These are phyloP conservation scores for Tiliacea aurago DNA, from an alignment of 2,888 invertebrate genomes.

Conservation along the genomic window DNA sequence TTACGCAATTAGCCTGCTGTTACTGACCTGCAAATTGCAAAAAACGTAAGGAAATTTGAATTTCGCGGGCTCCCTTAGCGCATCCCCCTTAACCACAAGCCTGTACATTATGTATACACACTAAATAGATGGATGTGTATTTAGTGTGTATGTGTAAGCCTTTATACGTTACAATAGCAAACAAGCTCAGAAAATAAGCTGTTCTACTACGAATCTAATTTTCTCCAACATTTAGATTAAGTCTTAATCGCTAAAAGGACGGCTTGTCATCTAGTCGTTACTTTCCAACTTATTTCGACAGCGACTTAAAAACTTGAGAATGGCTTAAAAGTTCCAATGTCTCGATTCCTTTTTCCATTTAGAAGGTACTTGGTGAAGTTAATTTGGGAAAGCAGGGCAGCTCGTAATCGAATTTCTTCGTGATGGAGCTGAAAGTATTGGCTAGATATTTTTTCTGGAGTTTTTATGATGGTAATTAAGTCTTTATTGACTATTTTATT, in stretches of 20 bases:
- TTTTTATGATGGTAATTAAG: background rate
- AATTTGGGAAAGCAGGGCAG: constrained; percentile 27
- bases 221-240: constrained; percentile 36
- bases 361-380: constrained; percentile 25
- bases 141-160: background rate
- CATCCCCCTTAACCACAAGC: too few relatives aligned
- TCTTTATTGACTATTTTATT: background rate
- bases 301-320: constrained; percentile 39
- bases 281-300: constrained; percentile 44
- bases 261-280: constrained; percentile 21
- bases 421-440: background rate
- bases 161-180: constrained; percentile 4
- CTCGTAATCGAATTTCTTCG: constrained; percentile 18
- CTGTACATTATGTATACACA: background rate
- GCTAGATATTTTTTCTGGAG: background rate
- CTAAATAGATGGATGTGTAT: background rate
- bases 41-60: too few relatives aligned
- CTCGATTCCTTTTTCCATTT: constrained; percentile 41
- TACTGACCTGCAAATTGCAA: too few relatives aligned
- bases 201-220: constrained; percentile 33
- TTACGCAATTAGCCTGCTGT: too few relatives aligned
- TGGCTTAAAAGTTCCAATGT: constrained; percentile 39
- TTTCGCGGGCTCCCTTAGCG: too few relatives aligned
- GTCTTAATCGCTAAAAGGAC: constrained; percentile 38
- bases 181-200: background rate